phyloP scores from a whole-genome alignment of 1,140 invertebrate genomes.

The Zaprionus ghesquierei region DNA sequence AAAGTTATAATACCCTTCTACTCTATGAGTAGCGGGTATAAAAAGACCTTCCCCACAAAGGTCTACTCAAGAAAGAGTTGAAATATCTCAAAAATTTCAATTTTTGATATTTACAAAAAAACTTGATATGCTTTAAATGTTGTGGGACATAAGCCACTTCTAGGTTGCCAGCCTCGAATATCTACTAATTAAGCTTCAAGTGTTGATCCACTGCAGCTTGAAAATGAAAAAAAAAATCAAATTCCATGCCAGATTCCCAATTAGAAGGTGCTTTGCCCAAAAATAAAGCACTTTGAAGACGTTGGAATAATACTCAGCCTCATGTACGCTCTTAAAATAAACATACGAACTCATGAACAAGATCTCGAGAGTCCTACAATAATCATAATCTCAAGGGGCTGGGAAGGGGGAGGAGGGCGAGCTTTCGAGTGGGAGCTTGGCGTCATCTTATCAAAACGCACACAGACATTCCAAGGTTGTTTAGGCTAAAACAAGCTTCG shows the following conservation, averaged over 20 bases:
- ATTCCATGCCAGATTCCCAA: too few species aligned
- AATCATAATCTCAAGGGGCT: conserved; percentile 19
- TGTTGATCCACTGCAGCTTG: not conserved
- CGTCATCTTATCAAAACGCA: conserved; percentile 8
- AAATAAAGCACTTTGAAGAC: not conserved
- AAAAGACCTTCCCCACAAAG: too few species aligned
- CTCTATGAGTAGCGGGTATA: too few species aligned
- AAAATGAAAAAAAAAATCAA: not conserved
- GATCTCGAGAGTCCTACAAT: conserved; percentile 12
- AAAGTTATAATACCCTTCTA: too few species aligned
- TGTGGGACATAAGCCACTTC: too few species aligned
- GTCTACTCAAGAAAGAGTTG: too few species aligned
- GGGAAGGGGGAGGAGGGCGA: not conserved
- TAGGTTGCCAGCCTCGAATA: not conserved
- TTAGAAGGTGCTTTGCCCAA: not conserved
- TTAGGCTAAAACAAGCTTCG: not conserved
- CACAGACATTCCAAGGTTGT: conserved; percentile 22
- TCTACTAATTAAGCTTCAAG: not conserved
- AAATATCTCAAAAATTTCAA: too few species aligned
- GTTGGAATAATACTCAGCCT: not conserved
- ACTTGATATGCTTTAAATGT: too few species aligned
- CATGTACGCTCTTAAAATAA: conserved; percentile 11
- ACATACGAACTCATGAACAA: conserved; percentile 24
- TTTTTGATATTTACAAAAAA: too few species aligned
- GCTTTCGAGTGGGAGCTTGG: not conserved